A percentile compares a stretch with the other conserved stretches of the same genome.
These are phyloP conservation scores for Eupsittula cactorum DNA, from an alignment of 2,113 vertebrate genomes.

Conservation along the genomic window DNA sequence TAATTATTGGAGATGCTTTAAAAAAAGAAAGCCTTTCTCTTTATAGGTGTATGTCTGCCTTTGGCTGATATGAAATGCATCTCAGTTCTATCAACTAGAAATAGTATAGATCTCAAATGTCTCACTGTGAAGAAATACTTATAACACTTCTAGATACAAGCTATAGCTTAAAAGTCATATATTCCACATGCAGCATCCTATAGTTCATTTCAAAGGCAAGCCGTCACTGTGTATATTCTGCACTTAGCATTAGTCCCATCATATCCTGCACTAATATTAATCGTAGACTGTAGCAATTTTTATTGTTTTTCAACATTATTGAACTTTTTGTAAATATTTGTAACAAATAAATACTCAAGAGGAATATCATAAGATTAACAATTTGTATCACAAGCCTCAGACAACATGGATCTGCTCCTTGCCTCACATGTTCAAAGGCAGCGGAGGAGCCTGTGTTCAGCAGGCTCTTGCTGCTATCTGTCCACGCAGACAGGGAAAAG, in stretches of 20 bases:
- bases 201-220: neutral
- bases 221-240: neutral
- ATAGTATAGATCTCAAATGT: neutral
- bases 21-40: neutral
- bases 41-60: neutral
- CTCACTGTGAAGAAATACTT: neutral
- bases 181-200: neutral
- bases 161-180: neutral
- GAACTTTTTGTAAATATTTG: neutral
- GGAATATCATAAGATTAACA: neutral
- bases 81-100: neutral
- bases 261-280: neutral
- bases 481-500: neutral
- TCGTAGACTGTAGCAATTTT: neutral
- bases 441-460: neutral
- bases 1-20: neutral
- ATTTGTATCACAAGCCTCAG: neutral
- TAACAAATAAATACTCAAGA: neutral
- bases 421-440: neutral
- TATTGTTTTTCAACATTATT: neutral
- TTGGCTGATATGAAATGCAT: neutral
- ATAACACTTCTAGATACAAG: neutral
- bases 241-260: neutral
- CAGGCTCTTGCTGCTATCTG: neutral
- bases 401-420: neutral